Base-by-base conservation (phyloP, 2,888 invertebrate genomes). In the Drosophila barbarae region DNA sequence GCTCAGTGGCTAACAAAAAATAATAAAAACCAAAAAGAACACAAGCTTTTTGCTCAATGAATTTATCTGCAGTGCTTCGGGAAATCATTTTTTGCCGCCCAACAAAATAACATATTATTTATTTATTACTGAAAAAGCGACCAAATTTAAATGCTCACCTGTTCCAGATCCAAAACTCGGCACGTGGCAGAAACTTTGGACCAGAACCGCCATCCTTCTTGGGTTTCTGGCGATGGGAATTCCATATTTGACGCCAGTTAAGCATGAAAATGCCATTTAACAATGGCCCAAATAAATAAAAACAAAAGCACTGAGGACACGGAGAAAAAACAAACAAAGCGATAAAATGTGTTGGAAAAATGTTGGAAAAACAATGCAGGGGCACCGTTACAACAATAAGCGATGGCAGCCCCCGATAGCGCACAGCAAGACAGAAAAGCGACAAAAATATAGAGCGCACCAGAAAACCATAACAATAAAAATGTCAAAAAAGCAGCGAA, bases 231-330 rank as follows among this genome's bases (percentile, higher is more conserved):
- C 26, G 35, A 23, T 42, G 63, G 50, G 32, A 64, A 32, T 50
- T 42, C 79, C 84, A 84, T 82, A 79, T 79, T 84, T 79, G 79
- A 84, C 85, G 79, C 79, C 79, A 79, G 83, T 84, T 79, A 69
- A 80, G 80, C 85, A 80, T 83, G 85, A 85, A 80, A 80, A 83
- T 85, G 83, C 72, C 83, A 85, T 80, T 80, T 80, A 82, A 85
- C 85, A 85, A 76, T 79, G 77, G 74, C 68, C 63, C 67, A 47
- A 71, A 54, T 67, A 54, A 56, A 64, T 47, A 65, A 65, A 66
- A 66, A 12, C 47, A 54, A 32, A 77, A 69, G 63, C 51, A 23
- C 55, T 54, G 66, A 46, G 59, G 47, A 15, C 42, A 57, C 28
- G 15, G 15, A 44, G 28, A 44, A 64, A 55, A 51, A 71, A 57